Evolutionary conservation across 2,888 invertebrate genomes (phyloP).

Genomic region (Rhabditoides inermis): DNA sequence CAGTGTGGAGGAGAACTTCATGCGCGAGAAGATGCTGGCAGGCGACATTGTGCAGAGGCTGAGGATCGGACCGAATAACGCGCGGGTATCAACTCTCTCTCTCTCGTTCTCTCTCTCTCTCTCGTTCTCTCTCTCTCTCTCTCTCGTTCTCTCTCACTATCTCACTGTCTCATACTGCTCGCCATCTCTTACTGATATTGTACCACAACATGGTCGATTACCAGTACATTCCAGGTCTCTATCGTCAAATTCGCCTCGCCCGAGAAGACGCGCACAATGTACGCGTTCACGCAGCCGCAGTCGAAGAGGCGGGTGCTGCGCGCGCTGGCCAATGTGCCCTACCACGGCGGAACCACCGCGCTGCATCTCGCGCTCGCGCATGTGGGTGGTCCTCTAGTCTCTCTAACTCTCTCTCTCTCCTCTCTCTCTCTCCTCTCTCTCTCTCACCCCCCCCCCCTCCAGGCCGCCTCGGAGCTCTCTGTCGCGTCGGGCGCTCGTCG

Average conservation of each 20-base stretch:
- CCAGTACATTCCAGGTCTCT: constrained; percentile 6
- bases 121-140: too few relatives aligned
- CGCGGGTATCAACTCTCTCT: too few relatives aligned
- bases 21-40: constrained; percentile 36
- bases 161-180: too few relatives aligned
- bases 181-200: too few relatives aligned
- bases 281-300: constrained; percentile 20
- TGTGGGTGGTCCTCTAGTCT: constrained; percentile 7
- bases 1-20: constrained; percentile 33
- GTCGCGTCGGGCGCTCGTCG: constrained; percentile 28
- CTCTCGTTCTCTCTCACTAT: too few relatives aligned
- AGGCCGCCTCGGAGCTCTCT: constrained; percentile 32
- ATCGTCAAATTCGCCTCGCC: constrained; percentile 39
- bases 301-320: constrained; percentile 11
- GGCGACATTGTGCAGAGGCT: constrained; percentile 24
- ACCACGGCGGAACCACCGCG: constrained; percentile 35
- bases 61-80: constrained; percentile 31
- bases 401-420: background rate
- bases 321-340: constrained; percentile 15
- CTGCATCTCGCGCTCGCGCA: constrained; percentile 27
- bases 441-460: background rate
- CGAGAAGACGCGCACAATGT: constrained; percentile 31
- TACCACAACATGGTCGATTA: background rate
- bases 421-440: background rate
- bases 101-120: too few relatives aligned